Percentiles rank a stretch among this genome's conserved stretches.
Evolutionary conservation across 1,140 invertebrate species (phyloP).

Genomic region (Drosophila ambigua): DNA sequence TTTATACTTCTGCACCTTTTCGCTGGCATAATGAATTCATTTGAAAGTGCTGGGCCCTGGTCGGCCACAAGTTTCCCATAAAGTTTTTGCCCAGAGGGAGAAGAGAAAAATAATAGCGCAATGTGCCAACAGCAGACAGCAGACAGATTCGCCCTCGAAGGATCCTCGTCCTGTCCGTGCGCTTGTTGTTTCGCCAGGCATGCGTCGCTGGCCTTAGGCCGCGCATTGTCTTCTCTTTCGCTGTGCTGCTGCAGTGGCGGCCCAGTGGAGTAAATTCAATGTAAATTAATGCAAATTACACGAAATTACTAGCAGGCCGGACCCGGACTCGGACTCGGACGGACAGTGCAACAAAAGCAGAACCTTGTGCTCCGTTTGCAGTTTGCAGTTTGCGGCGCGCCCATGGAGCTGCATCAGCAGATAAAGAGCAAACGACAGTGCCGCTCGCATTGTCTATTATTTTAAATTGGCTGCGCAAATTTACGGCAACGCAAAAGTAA

Average conservation of each 20-base stretch:
- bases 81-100: conserved; percentile 25
- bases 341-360: conserved; percentile 57
- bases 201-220: conserved; percentile 56
- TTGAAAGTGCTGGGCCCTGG: conserved; percentile 42
- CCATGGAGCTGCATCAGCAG: conserved; percentile 57
- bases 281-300: conserved; percentile 81
- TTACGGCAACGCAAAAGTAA: conserved; percentile 77
- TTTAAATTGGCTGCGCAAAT: conserved; percentile 79
- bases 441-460: conserved; percentile 73
- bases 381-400: conserved; percentile 28
- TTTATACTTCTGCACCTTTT: conserved; percentile 53
- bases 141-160: conserved; percentile 19
- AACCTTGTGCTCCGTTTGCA: conserved; percentile 12
- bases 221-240: conserved; percentile 29
- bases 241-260: conserved; percentile 15
- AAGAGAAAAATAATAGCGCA: conserved; percentile 20
- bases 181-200: conserved; percentile 45
- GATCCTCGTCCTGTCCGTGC: conserved; percentile 41
- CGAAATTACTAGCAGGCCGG: conserved; percentile 53
- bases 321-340: conserved; percentile 6
- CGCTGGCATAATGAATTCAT: conserved; percentile 71
- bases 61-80: conserved; percentile 46
- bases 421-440: conserved; percentile 61
- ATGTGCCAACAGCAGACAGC: conserved; percentile 16
- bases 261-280: conserved; percentile 62